Conservation (phyloP, 2,113 vertebrate species). For the Centropristis striata region DNA sequence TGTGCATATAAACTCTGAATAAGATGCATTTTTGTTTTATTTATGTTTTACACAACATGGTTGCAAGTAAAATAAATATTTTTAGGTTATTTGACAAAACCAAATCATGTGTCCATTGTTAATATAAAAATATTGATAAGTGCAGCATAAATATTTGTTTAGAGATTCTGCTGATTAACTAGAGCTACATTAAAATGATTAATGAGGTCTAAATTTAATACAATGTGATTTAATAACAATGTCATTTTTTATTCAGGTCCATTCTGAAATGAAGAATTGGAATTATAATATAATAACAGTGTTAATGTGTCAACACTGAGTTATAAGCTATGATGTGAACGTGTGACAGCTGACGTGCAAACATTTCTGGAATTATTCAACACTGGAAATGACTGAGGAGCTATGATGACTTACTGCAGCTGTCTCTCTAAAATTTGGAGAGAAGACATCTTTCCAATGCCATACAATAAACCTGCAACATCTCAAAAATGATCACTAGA, state of each 20-base stretch:
- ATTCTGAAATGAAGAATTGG: too few species aligned
- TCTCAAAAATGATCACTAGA: neutral
- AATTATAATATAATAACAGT: neutral
- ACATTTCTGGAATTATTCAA: slow-evolving; percentile 22
- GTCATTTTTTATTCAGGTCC: neutral
- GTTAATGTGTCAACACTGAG: neutral
- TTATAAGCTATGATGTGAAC: neutral
- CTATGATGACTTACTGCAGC: slow-evolving; percentile 25
- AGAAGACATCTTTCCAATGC: neutral
- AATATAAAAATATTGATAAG: neutral
- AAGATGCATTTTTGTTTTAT: too few species aligned
- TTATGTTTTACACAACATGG: too few species aligned
- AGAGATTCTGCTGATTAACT: neutral
- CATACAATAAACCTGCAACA: neutral
- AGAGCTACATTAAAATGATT: neutral
- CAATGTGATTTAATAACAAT: too few species aligned
- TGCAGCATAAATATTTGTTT: neutral
- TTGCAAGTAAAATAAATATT: too few species aligned
- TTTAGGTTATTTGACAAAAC: too few species aligned
- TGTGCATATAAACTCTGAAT: too few species aligned
- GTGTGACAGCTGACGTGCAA: slow-evolving; percentile 22
- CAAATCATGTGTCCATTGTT: too few species aligned
- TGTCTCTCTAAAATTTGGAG: neutral
- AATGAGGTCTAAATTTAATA: neutral
- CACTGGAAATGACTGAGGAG: neutral